Base-by-base conservation (phyloP, 1,140 invertebrate species). In the Prorops nasuta region DNA sequence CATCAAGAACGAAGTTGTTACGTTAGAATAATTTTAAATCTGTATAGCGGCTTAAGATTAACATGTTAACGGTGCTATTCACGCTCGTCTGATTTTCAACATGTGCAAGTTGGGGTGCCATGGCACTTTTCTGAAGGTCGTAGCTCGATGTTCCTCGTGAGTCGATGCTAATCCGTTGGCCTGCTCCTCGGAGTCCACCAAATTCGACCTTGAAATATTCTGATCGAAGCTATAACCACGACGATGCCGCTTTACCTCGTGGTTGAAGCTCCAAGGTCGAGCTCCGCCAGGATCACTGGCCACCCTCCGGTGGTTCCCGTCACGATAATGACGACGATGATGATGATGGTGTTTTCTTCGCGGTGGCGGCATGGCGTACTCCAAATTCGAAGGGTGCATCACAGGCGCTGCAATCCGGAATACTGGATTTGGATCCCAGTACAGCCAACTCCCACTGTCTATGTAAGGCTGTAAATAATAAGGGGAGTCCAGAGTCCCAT, bases 71-170 rank as follows among this genome's bases (percentile, higher is more conserved):
- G n/a, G n/a, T n/a, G n/a, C n/a, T n/a, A n/a, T n/a, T 28, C 24
- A 28, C 4, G 10, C 10, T 56, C 62, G 59, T 64, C 69, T 71
- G 48, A 75, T 72, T 50, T 79, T 79, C 52, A 79, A 66, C 75
- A 79, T 77, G 56, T 78, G 75, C 44, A 78, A 64, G 44, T 79
- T 78, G 16, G 74, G 67, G 64, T 78, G 76, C 77, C 77, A 79
- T 67, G 77, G 77, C 66, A 76, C 74, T 73, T 79, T 79, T 48
- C 74, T 66, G 55, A 79, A 79, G 12, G 71, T 74, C 56, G 69
- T 66, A 38, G 64, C 63, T 36, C 47, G 63, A 22, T 52, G 31
- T 34, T 49, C 54, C 22, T 66, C 62, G 8, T 56, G 49, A 14
- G 47, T 52, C 22, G 35, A 20, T 16, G 16, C 39, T 48, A 42